phyloP scores from a whole-genome alignment of 2,113 vertebrate species.

The Cricetomys ansorgei region DNA sequence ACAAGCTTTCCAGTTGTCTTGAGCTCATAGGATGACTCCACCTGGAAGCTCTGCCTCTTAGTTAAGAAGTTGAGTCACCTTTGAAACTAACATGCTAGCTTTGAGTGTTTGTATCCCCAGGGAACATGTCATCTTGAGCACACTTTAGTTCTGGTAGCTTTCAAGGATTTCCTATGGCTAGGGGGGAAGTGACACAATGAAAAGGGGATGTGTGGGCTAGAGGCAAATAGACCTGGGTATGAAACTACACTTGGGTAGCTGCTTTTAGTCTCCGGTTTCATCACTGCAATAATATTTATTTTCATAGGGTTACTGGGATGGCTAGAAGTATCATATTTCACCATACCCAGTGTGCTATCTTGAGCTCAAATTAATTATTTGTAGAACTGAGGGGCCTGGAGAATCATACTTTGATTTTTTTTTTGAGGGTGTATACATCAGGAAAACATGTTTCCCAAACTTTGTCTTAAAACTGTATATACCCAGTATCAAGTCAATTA shows the following conservation, averaged over 20 bases:
- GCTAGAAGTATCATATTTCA: not conserved
- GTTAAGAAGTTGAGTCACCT: not conserved
- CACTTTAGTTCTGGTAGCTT: not conserved
- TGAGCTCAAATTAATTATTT: not conserved
- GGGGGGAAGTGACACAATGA: not conserved
- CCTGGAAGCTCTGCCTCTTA: not conserved
- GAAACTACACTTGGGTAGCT: not conserved
- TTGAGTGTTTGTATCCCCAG: not conserved
- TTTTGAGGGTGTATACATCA: not conserved
- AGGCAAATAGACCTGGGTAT: not conserved
- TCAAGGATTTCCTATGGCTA: not conserved
- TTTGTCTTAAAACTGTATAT: not conserved
- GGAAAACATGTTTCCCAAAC: not conserved
- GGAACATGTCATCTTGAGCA: not conserved
- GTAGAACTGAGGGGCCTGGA: not conserved
- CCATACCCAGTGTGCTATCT: not conserved
- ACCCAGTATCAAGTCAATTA: not conserved
- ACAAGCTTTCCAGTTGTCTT: rapidly evolving
- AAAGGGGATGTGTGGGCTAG: not conserved
- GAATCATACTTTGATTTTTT: not conserved
- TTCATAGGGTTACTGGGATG: not conserved
- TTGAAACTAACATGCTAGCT: not conserved
- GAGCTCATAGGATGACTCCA: no score
- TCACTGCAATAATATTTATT: not conserved
- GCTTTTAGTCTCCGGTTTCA: not conserved